These are phyloP conservation scores for Perccottus glenii DNA, from an alignment of 2,113 vertebrate species.

Conservation along the genomic window DNA sequence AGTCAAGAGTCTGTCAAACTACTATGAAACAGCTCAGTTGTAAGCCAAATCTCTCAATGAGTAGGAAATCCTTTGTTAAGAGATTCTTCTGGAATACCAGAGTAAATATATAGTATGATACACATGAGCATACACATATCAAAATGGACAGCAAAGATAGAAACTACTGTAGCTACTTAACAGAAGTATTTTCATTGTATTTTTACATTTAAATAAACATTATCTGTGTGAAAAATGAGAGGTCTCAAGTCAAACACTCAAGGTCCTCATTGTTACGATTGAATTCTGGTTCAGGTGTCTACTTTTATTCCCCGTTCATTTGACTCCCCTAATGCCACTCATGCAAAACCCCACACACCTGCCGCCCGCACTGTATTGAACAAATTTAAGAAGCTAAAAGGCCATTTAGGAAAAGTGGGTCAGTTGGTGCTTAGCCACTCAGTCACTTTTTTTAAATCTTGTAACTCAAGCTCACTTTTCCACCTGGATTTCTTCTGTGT, in stretches of 20 bases:
- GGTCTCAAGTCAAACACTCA: too few species aligned
- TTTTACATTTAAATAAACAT: too few species aligned
- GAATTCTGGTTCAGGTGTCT: background rate
- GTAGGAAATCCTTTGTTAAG: too few species aligned
- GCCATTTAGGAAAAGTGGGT: slow-evolving; percentile 38
- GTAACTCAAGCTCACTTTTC: background rate
- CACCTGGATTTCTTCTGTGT: background rate
- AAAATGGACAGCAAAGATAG: too few species aligned
- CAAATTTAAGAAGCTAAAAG: slow-evolving; percentile 13
- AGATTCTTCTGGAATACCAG: too few species aligned
- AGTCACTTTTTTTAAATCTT: background rate
- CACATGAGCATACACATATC: too few species aligned
- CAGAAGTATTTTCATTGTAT: too few species aligned
- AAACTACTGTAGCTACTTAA: too few species aligned
- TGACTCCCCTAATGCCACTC: slow-evolving; percentile 8
- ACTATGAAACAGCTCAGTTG: background rate
- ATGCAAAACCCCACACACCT: slow-evolving; percentile 18
- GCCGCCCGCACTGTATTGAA: slow-evolving; percentile 14
- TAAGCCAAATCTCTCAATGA: background rate
- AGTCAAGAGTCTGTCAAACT: background rate
- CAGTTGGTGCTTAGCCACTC: background rate
- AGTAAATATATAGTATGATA: too few species aligned
- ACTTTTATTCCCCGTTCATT: slow-evolving; percentile 11
- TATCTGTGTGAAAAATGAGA: background rate
- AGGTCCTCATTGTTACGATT: too few species aligned